Base-by-base conservation (phyloP, 2,797 vertebrate genomes). In the Enteromius thamalakanensis region DNA sequence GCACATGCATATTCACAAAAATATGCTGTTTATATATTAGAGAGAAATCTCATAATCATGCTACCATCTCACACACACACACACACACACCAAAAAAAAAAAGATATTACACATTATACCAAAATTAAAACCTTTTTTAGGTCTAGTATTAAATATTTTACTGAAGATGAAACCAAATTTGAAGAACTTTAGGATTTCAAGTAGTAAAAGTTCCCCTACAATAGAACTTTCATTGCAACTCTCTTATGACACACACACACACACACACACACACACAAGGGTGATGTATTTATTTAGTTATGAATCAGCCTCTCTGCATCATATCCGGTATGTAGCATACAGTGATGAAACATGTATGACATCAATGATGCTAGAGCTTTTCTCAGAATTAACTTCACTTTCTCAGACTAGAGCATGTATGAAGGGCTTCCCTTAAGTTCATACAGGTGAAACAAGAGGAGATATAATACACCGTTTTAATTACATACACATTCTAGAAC, bases 251-350 rank as follows among this genome's bases (percentile, higher is more conserved):
- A 26, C 23, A n/a, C 19, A 58, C 55, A 71, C 58, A 26, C 23
- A n/a, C 19, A 58, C 55, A 71, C 58, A 26, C 6, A 72, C 34
- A 76, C 6, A 62, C 58, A n/a, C 34, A 65, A 49, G 19, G 29
- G 29, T n/a, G 47, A 49, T 68, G 29, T 17, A 19, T 29, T 23
- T 21, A 11, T 23, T 42, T 29, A 8, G n/a, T 45, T 6, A 80
- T 45, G 40, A 58, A 32, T 69, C 51, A 69, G 51, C 17, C 15
- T 49, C n/a, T 70, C 51, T 70, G 34, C 15, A 42, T 26, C 65
- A 69, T 26, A 58, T n/a, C 49, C n/a, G 19, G 78, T 80, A n/a
- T 58, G 65, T 70, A 45, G n/a, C 65, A 80, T 72, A 23, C 21
- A 0, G 12, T 72, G 55, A 64, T 21, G 3, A 49, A 72, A 81